Percentiles rank a stretch among this genome's conserved stretches.
phyloP scores from a whole-genome alignment of 2,888 invertebrate genomes.

The Heterodera filipjevi region DNA sequence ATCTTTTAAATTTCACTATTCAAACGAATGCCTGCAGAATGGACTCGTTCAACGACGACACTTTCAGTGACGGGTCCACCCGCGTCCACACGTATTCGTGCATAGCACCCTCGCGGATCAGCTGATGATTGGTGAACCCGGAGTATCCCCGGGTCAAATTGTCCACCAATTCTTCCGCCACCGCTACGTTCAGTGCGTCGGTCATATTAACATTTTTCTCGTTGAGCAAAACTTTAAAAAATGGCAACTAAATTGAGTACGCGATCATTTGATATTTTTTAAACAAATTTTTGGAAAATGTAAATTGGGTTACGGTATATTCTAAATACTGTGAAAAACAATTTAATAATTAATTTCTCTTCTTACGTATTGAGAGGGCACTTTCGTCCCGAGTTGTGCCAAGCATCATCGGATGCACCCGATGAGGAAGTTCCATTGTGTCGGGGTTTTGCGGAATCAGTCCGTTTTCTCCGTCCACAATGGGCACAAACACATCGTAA shows the following conservation, averaged over 20 bases:
- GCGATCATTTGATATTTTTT: not conserved
- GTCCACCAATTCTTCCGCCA: constrained; percentile 56
- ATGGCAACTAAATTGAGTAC: not conserved
- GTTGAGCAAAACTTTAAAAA: constrained; percentile 57
- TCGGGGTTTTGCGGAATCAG: constrained; percentile 62
- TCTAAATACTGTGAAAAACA: not conserved
- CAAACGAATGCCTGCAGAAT: constrained; percentile 48
- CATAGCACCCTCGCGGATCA: constrained; percentile 63
- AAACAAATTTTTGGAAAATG: too few species aligned
- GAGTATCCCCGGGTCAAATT: constrained; percentile 59
- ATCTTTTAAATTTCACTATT: not conserved
- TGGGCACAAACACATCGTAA: constrained; percentile 64
- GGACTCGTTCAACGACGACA: constrained; percentile 54
- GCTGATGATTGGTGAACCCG: constrained; percentile 61
- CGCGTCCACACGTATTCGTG: constrained; percentile 64
- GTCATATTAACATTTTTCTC: constrained; percentile 62
- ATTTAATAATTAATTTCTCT: not conserved
- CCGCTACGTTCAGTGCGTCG: constrained; percentile 34
- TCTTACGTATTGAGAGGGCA: constrained; percentile 58
- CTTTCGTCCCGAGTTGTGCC: constrained; percentile 65
- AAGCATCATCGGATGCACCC: constrained; percentile 51
- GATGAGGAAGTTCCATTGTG: constrained; percentile 50
- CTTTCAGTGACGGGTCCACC: constrained; percentile 50
- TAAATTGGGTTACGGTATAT: too few species aligned
- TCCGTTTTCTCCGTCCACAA: constrained; percentile 62